phyloP scores from a whole-genome alignment of 2,888 invertebrate species.

The Ormyrus rosae region DNA sequence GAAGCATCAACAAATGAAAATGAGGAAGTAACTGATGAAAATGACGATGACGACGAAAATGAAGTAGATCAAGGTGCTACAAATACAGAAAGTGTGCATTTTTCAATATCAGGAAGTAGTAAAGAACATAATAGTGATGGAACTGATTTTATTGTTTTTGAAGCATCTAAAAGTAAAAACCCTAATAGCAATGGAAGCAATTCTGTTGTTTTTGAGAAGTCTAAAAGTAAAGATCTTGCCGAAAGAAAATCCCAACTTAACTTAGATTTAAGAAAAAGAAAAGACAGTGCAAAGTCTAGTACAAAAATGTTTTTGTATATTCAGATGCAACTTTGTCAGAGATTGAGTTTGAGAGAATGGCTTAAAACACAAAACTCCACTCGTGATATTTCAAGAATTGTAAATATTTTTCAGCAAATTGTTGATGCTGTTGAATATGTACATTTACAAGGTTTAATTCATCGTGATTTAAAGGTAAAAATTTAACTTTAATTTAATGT shows the following conservation, averaged over 20 bases:
- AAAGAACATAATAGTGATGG: conserved; percentile 40
- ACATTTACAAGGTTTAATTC: conserved; percentile 93
- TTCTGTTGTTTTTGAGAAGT: conserved; percentile 58
- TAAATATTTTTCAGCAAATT: conserved; percentile 91
- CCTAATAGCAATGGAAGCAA: conserved; percentile 44
- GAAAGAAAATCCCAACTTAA: conserved; percentile 55
- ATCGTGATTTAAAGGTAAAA: conserved; percentile 93
- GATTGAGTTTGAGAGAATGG: conserved; percentile 95
- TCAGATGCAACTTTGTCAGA: conserved; percentile 97
- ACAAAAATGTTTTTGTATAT: conserved; percentile 90
- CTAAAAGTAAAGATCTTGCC: conserved; percentile 32
- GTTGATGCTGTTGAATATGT: conserved; percentile 97
- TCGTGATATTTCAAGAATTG: conserved; percentile 76
- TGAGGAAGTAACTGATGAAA: conserved; percentile 1
- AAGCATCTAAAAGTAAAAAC: conserved; percentile 42
- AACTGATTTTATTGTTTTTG: conserved; percentile 58
- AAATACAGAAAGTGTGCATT: conserved; percentile 21
- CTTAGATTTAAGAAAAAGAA: conserved; percentile 59
- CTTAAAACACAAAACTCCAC: conserved; percentile 75
- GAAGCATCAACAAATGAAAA: conserved; percentile 64
- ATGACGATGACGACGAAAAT: conserved; percentile 38
- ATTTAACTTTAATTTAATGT: conserved; percentile 50
- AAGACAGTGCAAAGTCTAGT: conserved; percentile 57
- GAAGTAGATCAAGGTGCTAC: neutral
- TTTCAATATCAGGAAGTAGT: conserved; percentile 24